A percentile compares a stretch with the other conserved stretches of the same genome.
Evolutionary conservation across 2,113 vertebrate genomes (phyloP).

Genomic region (Oreochromis spilurus): DNA sequence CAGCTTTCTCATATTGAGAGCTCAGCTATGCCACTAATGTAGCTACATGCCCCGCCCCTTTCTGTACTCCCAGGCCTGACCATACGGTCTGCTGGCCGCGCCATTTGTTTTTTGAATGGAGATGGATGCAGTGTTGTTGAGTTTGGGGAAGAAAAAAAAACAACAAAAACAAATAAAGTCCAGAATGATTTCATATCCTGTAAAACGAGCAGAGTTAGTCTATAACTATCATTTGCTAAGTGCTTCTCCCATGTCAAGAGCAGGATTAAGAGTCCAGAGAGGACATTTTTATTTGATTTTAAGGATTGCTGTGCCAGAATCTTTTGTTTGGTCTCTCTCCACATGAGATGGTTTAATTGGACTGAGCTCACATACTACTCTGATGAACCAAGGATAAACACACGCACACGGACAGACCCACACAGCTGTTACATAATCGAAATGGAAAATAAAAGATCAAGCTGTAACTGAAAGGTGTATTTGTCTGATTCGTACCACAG

Average conservation of each 20-base stretch:
- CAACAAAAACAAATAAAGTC: background rate
- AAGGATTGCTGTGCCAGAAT: constrained; percentile 75
- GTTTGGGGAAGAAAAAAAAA: constrained; percentile 63
- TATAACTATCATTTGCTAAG: constrained; percentile 70
- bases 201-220: constrained; percentile 80
- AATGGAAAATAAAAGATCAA: constrained; percentile 92
- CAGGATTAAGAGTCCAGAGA: constrained; percentile 21
- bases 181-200: constrained; percentile 78
- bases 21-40: constrained; percentile 98
- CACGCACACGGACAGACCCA: constrained; percentile 19
- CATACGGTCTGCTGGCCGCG: constrained; percentile 16
- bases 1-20: constrained; percentile 99
- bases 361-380: constrained; percentile 40
- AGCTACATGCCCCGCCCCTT: constrained; percentile 61
- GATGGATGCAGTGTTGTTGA: constrained; percentile 71
- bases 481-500: background rate
- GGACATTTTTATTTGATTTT: constrained; percentile 56
- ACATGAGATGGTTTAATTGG: constrained; percentile 60
- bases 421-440: constrained; percentile 82
- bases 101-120: constrained; percentile 66
- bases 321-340: constrained; percentile 70
- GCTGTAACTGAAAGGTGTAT: constrained; percentile 71
- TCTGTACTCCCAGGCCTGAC: constrained; percentile 38
- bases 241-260: constrained; percentile 48
- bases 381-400: constrained; percentile 39